These are phyloP conservation scores for Luscinia megarhynchos DNA, from an alignment of 2,797 vertebrate species.

Conservation along the genomic window DNA sequence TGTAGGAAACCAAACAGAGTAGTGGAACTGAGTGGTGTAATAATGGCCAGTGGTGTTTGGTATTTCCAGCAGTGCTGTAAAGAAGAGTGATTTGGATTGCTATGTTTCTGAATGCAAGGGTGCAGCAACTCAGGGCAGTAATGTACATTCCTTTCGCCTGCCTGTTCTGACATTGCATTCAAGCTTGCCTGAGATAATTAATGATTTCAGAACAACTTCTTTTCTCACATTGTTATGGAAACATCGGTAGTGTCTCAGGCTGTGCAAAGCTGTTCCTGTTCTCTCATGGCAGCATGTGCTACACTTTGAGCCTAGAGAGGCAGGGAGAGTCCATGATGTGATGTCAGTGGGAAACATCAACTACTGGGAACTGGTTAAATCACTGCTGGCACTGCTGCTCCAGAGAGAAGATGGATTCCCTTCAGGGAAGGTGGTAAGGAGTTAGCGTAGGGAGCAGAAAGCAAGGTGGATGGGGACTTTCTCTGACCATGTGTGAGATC, in stretches of 20 bases:
- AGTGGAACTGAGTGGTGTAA: neutral
- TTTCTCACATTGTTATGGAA: neutral
- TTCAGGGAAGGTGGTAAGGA: neutral
- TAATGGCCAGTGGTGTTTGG: neutral
- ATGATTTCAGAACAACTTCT: neutral
- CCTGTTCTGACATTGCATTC: neutral
- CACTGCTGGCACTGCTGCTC: neutral
- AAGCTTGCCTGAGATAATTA: neutral
- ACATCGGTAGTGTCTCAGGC: accelerated
- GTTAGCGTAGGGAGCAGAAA: neutral
- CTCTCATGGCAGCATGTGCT: neutral
- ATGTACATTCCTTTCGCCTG: neutral
- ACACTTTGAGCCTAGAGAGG: neutral
- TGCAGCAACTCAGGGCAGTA: neutral
- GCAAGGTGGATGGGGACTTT: neutral
- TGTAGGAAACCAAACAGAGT: neutral
- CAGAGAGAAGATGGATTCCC: neutral
- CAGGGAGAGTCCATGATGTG: neutral
- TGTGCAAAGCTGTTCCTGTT: neutral
- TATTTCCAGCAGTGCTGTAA: neutral
- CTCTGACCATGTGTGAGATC: neutral
- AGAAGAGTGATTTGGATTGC: neutral
- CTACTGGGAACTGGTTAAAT: accelerated
- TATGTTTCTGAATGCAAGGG: neutral
- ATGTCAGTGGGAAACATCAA: accelerated